phyloP scores from a whole-genome alignment of 2,113 vertebrate species.

The Mohoua ochrocephala region DNA sequence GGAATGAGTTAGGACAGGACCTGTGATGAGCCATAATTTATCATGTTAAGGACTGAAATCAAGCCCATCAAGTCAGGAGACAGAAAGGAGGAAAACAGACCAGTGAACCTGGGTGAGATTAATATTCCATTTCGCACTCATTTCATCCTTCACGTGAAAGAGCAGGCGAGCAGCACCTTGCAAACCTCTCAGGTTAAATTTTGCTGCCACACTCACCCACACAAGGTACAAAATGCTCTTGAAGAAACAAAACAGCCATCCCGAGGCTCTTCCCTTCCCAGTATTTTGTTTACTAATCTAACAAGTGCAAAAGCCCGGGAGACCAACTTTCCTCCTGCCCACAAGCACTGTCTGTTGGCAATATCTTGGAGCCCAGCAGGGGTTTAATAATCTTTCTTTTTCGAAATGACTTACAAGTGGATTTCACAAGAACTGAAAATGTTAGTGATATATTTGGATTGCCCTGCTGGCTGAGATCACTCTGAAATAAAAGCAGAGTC shows the following conservation, averaged over 20 bases:
- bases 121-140: not conserved
- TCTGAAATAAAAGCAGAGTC: not conserved
- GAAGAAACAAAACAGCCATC: not conserved
- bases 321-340: constrained; percentile 1
- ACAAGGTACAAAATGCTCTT: not conserved
- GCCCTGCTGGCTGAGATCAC: not conserved
- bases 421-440: constrained; percentile 33
- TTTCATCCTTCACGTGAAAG: not conserved
- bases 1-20: not conserved
- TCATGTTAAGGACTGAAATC: not conserved
- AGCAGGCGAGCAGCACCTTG: not conserved
- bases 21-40: not conserved
- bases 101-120: not conserved
- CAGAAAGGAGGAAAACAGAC: not conserved
- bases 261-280: not conserved
- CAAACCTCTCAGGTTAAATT: not conserved
- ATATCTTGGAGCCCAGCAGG: constrained; percentile 27
- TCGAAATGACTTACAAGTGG: constrained; percentile 13
- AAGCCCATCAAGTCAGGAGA: not conserved
- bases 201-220: not conserved
- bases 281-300: constrained; percentile 31
- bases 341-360: not conserved
- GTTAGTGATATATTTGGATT: constrained; percentile 24
- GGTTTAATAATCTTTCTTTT: constrained; percentile 47
- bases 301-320: not conserved